Evolutionary conservation across 1,140 invertebrate species (phyloP).

Genomic region (Ceratina australensis): DNA sequence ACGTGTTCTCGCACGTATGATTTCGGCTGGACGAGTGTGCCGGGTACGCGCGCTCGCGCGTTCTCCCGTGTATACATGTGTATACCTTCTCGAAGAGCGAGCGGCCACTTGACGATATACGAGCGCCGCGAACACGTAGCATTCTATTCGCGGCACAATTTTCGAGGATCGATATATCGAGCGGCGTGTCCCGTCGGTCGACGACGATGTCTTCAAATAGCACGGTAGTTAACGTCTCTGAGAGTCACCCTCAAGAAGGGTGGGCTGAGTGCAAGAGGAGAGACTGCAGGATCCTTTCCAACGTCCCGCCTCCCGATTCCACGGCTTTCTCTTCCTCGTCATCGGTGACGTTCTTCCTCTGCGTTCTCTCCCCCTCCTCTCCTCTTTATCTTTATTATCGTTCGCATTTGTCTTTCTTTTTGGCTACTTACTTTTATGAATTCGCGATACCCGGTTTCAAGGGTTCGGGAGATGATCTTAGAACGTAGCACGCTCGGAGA

Average conservation of each 20-base stretch:
- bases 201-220: constrained; percentile 69
- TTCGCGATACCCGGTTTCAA: too few relatives aligned
- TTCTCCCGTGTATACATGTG: constrained; percentile 11
- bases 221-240: constrained; percentile 67
- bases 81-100: constrained; percentile 67
- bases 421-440: background rate
- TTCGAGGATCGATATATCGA: constrained; percentile 76
- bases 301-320: constrained; percentile 20
- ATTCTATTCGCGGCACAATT: constrained; percentile 76
- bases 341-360: constrained; percentile 25
- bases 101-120: constrained; percentile 64
- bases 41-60: background rate
- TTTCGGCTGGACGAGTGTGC: background rate
- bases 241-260: constrained; percentile 48
- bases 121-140: constrained; percentile 55
- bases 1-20: background rate
- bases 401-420: background rate
- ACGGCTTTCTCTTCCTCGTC: constrained; percentile 20
- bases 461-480: too few relatives aligned
- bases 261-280: constrained; percentile 13
- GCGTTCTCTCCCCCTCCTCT: background rate
- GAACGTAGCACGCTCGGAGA: too few relatives aligned
- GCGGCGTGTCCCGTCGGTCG: constrained; percentile 64
- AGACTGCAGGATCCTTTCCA: constrained; percentile 23
- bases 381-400: background rate